These are phyloP conservation scores for Ophion ventricosus DNA, from an alignment of 2,888 invertebrate species.

Conservation along the genomic window DNA sequence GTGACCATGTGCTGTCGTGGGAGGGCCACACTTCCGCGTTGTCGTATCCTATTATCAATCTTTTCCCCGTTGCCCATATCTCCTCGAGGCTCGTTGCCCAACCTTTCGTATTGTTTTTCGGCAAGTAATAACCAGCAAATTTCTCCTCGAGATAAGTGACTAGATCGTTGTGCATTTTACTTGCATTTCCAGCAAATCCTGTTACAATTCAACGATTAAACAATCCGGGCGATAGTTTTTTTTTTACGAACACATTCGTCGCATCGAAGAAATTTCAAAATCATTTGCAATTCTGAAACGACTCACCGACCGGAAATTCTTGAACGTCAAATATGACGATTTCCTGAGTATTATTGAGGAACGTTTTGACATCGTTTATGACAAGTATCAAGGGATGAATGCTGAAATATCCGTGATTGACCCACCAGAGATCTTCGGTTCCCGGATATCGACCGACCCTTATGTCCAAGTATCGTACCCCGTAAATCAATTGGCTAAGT, in stretches of 20 bases:
- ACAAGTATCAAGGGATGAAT: conserved; percentile 84
- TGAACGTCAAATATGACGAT: conserved; percentile 86
- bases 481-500: conserved; percentile 86
- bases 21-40: conserved; percentile 78
- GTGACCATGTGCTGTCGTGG: conserved; percentile 84
- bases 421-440: conserved; percentile 83
- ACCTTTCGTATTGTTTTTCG: conserved; percentile 79
- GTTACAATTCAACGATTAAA: background rate
- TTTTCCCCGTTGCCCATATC: conserved; percentile 84
- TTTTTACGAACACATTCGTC: background rate
- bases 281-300: background rate
- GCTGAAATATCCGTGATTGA: conserved; percentile 85
- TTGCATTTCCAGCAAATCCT: conserved; percentile 82
- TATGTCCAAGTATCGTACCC: conserved; percentile 86
- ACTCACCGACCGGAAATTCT: conserved; percentile 85
- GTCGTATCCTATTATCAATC: conserved; percentile 85
- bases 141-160: conserved; percentile 79
- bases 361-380: conserved; percentile 84
- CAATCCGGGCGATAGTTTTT: background rate
- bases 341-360: conserved; percentile 85
- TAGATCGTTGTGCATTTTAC: conserved; percentile 79
- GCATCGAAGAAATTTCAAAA: background rate
- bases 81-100: conserved; percentile 84
- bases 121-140: conserved; percentile 79
- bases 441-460: conserved; percentile 85